A percentile compares a stretch with the other conserved stretches of the same genome.
phyloP scores from a whole-genome alignment of 2,888 invertebrate genomes.

The Erebia palarica region DNA sequence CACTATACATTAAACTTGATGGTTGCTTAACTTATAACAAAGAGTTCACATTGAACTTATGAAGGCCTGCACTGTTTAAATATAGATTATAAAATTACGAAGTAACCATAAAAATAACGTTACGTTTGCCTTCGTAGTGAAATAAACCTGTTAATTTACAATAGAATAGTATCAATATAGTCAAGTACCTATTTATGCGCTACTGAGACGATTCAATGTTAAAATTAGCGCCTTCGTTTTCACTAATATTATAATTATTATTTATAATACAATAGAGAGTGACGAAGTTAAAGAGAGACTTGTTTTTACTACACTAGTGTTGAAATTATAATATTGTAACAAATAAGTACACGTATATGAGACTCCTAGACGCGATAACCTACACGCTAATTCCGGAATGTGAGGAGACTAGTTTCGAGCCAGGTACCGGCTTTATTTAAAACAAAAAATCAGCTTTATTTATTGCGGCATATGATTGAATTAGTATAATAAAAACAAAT shows the following conservation, averaged over 20 bases:
- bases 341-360: slow-evolving; percentile 76
- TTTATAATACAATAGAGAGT: slow-evolving; percentile 77
- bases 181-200: slow-evolving; percentile 4
- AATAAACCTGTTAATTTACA: not conserved
- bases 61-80: not conserved
- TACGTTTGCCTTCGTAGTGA: not conserved
- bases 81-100: not conserved
- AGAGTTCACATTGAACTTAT: not conserved
- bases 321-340: slow-evolving; percentile 53
- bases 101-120: not conserved
- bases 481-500: too few relatives aligned
- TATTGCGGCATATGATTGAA: too few relatives aligned
- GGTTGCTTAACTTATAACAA: too few relatives aligned
- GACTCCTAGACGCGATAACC: slow-evolving; percentile 67
- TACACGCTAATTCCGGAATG: slow-evolving; percentile 26
- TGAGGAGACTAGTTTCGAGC: not conserved
- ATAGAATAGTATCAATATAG: not conserved
- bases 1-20: too few relatives aligned
- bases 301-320: slow-evolving; percentile 78
- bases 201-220: slow-evolving; percentile 18
- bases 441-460: not conserved
- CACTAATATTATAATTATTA: slow-evolving; percentile 41
- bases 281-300: slow-evolving; percentile 79
- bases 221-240: slow-evolving; percentile 61
- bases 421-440: not conserved